Conservation (phyloP, 2,113 vertebrate genomes). For the Proteles cristata region DNA sequence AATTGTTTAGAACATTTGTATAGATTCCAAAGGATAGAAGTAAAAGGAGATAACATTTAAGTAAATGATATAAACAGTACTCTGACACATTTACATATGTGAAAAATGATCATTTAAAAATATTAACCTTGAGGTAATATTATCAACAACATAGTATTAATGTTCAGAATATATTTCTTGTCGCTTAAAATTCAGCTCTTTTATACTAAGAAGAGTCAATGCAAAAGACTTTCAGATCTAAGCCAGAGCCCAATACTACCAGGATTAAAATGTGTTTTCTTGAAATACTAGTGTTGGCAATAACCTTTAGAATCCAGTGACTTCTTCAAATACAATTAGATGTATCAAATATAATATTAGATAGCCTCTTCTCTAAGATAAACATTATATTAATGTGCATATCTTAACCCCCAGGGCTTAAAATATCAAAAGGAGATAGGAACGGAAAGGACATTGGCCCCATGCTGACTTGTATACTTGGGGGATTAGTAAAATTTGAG, state of each 20-base stretch:
- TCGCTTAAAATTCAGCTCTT: conserved; percentile 45
- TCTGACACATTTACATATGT: background rate
- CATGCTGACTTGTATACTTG: conserved; percentile 56
- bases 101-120: conserved; percentile 47
- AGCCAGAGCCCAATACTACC: background rate
- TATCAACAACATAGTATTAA: background rate
- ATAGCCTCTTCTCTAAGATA: conserved; percentile 49
- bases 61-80: conserved; percentile 11
- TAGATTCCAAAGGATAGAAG: background rate
- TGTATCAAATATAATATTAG: conserved; percentile 16
- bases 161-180: conserved; percentile 47
- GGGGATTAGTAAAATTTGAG: conserved; percentile 52
- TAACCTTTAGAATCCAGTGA: conserved; percentile 47
- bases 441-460: conserved; percentile 29
- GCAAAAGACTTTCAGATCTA: conserved; percentile 10
- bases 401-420: conserved; percentile 66
- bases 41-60: conserved; percentile 3
- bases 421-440: conserved; percentile 64
- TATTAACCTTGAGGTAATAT: background rate
- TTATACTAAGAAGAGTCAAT: conserved; percentile 47
- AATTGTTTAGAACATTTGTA: conserved; percentile 12
- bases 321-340: conserved; percentile 50
- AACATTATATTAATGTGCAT: conserved; percentile 62
- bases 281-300: conserved; percentile 14
- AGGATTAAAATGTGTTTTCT: conserved; percentile 37